Conservation (phyloP, 2,888 invertebrate species). For the Lycophotia porphyrea region DNA sequence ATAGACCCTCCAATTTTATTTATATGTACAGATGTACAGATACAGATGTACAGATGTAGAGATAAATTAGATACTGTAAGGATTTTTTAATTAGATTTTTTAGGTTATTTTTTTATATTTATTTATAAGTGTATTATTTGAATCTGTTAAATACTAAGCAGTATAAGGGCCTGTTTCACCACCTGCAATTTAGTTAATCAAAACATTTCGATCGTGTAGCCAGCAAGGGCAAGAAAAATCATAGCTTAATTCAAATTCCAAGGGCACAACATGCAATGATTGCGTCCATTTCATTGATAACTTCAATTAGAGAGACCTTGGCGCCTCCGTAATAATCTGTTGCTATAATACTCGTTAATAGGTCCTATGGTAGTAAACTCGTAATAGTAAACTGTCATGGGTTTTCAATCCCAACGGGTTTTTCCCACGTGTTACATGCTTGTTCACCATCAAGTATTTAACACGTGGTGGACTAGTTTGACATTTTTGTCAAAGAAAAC, state of each 20-base stretch:
- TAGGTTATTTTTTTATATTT: too few species aligned
- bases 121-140: too few species aligned
- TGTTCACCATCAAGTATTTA: neutral
- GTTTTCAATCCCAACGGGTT: constrained; percentile 30
- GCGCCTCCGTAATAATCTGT: constrained; percentile 50
- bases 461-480: too few species aligned
- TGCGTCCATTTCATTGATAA: constrained; percentile 57
- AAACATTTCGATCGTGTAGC: constrained; percentile 10
- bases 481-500: neutral
- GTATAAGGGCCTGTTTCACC: too few species aligned
- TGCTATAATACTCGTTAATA: constrained; percentile 30
- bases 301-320: constrained; percentile 58
- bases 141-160: too few species aligned
- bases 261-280: constrained; percentile 40
- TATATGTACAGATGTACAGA: too few species aligned
- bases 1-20: too few species aligned
- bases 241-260: constrained; percentile 39
- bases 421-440: constrained; percentile 3
- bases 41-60: too few species aligned
- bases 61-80: too few species aligned
- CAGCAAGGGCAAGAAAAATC: constrained; percentile 45
- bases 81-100: too few species aligned
- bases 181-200: neutral
- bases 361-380: neutral
- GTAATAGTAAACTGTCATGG: neutral